Percentiles rank a stretch among this genome's conserved stretches.
phyloP scores from a whole-genome alignment of 2,113 vertebrate genomes.

The Hucho hucho region DNA sequence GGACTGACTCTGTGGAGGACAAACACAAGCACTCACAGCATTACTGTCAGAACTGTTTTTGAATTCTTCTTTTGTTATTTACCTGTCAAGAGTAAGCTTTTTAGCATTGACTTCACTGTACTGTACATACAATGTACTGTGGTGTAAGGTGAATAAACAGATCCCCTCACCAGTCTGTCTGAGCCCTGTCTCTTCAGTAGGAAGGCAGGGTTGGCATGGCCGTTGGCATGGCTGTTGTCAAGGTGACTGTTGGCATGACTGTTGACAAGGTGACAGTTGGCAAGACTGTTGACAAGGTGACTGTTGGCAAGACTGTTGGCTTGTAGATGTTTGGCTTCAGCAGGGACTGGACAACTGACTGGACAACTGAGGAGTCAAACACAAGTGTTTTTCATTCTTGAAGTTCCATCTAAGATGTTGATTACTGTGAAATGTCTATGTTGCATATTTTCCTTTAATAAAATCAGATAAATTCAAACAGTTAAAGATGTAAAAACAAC shows the following conservation, averaged over 20 bases:
- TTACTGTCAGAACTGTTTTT: neutral
- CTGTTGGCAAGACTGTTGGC: neutral
- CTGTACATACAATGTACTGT: no score
- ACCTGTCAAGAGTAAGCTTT: neutral
- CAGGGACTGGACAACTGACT: constrained; percentile 41
- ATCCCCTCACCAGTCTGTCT: constrained; percentile 75
- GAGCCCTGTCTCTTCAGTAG: constrained; percentile 79
- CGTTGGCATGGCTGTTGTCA: constrained; percentile 56
- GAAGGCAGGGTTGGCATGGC: constrained; percentile 87
- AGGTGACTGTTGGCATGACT: constrained; percentile 50
- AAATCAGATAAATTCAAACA: neutral
- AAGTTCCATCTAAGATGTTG: neutral
- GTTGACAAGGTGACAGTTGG: constrained; percentile 55
- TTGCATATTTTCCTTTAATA: no score
- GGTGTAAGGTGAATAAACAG: neutral
- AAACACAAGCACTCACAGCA: neutral
- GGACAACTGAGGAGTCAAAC: constrained; percentile 44
- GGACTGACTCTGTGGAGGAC: constrained; percentile 35
- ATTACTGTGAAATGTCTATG: neutral
- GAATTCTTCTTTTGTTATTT: neutral
- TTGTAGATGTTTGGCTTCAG: constrained; percentile 28
- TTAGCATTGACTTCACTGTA: no score
- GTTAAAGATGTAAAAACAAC: neutral
- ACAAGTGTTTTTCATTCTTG: neutral
- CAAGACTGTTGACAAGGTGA: constrained; percentile 51